Base-by-base conservation (phyloP, 2,888 invertebrate species). In the Agrotis clavis region DNA sequence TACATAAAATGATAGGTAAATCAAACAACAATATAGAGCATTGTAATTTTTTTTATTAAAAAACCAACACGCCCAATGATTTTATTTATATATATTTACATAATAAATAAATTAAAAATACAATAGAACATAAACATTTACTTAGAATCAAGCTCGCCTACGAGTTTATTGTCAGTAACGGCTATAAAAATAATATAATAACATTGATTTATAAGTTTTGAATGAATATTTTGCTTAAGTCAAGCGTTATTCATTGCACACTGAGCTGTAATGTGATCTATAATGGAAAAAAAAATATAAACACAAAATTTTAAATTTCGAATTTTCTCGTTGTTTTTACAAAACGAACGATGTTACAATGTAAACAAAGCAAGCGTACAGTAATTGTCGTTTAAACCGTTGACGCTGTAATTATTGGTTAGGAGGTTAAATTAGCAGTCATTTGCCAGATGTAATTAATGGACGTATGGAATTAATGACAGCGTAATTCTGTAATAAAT, bases 331-430 rank as follows among this genome's bases (percentile, higher is more conserved):
- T 70, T 21, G 59, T 74, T 54, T 68, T 50, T 35, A 50, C 50
- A 65, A 70, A 67, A 65, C 56, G 53, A 76, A 70, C 74, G 71
- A 79, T 67, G 71, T 57, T 63, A 79, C 79, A 69, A 67, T 71
- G 73, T 85, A 87, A 86, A 89, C 87, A 90, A 90, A 83, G 77
- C 76, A 74, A 85, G 83, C 74, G 66, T 83, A 79, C 84, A 82
- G 83, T 89, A 87, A 86, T 83, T 88, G 88, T 87, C 90, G 76
- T 83, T 73, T 77, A 78, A 84, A 83, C 86, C 73, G 84, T 75
- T 79, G 67, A 73, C 75, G 64, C 73, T 71, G 82, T 87, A 91
- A 90, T 91, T 88, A 85, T 86, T 80, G 19, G 68, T 19, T 65
- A 75, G 80, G 84, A 86, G 83, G 86, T 85, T 81, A 79, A 84